phyloP scores from a whole-genome alignment of 2,888 invertebrate species.

The Acanthococcus lagerstroemiae region DNA sequence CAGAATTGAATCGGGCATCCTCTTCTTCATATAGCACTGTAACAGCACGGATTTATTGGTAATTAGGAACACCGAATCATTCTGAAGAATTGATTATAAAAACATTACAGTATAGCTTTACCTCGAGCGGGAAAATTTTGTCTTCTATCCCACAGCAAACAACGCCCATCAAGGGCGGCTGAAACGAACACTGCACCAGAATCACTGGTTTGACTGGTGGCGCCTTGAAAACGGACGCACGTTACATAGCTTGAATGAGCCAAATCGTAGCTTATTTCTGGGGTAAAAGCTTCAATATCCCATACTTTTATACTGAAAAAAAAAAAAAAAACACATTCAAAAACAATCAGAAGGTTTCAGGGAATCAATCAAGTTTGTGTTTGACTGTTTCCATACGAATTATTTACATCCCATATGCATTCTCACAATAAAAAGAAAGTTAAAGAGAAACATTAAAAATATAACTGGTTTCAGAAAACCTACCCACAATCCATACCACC shows the following conservation, averaged over 20 bases:
- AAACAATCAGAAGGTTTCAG: too few relatives aligned
- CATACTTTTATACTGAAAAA: slow-evolving; percentile 9
- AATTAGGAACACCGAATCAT: background rate
- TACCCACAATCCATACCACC: slow-evolving; percentile 18
- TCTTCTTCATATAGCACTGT: background rate
- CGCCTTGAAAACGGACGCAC: background rate
- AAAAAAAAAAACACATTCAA: background rate
- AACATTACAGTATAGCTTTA: background rate
- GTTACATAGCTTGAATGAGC: slow-evolving; percentile 7
- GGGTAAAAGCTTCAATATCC: slow-evolving; percentile 12
- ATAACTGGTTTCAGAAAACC: background rate
- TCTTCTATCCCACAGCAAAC: slow-evolving; percentile 21
- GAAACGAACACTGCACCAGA: background rate
- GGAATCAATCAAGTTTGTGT: too few relatives aligned
- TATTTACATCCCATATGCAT: background rate
- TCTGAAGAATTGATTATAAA: background rate
- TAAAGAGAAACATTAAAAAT: background rate
- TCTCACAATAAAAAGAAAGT: background rate
- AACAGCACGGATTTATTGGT: background rate
- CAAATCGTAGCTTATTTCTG: background rate
- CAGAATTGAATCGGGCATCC: background rate
- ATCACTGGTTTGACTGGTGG: too few relatives aligned
- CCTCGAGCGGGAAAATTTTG: slow-evolving; percentile 14
- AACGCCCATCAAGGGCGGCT: slow-evolving; percentile 12
- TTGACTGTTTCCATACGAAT: background rate